A percentile compares a stretch with the other conserved stretches of the same genome.
These are phyloP conservation scores for Ypsolopha sequella DNA, from an alignment of 2,888 invertebrate species.

Conservation along the genomic window DNA sequence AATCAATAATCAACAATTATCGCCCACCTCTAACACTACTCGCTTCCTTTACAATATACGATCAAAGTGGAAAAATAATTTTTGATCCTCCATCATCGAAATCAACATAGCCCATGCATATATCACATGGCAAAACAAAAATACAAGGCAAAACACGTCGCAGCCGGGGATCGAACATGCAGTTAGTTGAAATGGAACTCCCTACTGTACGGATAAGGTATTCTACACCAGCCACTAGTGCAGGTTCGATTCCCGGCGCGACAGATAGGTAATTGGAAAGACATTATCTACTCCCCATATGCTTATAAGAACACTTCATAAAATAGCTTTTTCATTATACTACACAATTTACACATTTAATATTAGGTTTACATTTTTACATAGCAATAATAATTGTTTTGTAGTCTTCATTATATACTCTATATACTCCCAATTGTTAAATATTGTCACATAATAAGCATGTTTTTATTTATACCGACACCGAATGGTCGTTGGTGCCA, in stretches of 20 bases:
- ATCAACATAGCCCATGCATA: slow-evolving; percentile 50
- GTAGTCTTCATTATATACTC: slow-evolving; percentile 63
- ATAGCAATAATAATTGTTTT: slow-evolving; percentile 66
- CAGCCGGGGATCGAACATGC: slow-evolving; percentile 4
- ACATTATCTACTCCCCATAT: slow-evolving; percentile 42
- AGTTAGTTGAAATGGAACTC: not conserved
- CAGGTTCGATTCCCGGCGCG: slow-evolving; percentile 2
- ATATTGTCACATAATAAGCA: slow-evolving; percentile 69
- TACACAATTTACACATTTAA: slow-evolving; percentile 67
- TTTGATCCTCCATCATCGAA: slow-evolving; percentile 55
- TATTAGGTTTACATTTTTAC: slow-evolving; percentile 67
- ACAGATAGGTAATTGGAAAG: slow-evolving; percentile 22
- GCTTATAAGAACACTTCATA: slow-evolving; percentile 69
- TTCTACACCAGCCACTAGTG: not conserved
- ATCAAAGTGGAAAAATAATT: slow-evolving; percentile 68
- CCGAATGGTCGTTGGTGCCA: slow-evolving; percentile 45
- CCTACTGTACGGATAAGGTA: not conserved
- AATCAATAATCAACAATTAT: slow-evolving; percentile 71
- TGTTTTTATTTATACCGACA: slow-evolving; percentile 32
- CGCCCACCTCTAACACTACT: slow-evolving; percentile 65
- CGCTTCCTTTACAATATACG: slow-evolving; percentile 51
- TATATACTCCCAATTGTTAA: slow-evolving; percentile 62
- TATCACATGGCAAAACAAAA: slow-evolving; percentile 51
- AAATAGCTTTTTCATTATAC: slow-evolving; percentile 64
- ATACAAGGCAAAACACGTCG: slow-evolving; percentile 40